A percentile compares a stretch with the other conserved stretches of the same genome.
Conservation (phyloP, 1,140 invertebrate genomes). For the Brachionus calyciflorus region DNA sequence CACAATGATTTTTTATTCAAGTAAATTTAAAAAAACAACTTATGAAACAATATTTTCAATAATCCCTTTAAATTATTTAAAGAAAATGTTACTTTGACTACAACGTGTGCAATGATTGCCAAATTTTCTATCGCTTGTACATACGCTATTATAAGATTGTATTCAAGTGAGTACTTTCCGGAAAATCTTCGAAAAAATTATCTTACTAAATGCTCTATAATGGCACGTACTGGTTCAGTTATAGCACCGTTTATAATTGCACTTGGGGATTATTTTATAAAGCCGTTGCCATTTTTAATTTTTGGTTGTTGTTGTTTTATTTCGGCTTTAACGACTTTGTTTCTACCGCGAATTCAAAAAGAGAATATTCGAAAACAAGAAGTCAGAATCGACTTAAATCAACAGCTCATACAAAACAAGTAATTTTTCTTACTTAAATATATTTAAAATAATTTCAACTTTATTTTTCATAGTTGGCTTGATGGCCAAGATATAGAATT, state of each 20-base stretch:
- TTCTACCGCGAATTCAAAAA: constrained; percentile 17
- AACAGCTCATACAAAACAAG: constrained; percentile 31
- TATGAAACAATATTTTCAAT: no score
- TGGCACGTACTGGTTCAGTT: constrained; percentile 62
- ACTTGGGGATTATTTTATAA: background rate
- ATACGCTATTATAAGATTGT: constrained; percentile 57
- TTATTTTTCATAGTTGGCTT: background rate
- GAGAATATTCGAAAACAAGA: background rate
- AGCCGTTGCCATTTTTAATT: constrained; percentile 20
- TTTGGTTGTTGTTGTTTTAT: constrained; percentile 26
- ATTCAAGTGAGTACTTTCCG: constrained; percentile 62
- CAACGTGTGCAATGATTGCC: constrained; percentile 49
- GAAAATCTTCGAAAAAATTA: constrained; percentile 62
- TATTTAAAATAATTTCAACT: background rate
- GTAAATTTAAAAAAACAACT: constrained; percentile 26
- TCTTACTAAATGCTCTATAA: constrained; percentile 62
- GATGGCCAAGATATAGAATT: constrained; percentile 30
- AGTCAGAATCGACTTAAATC: background rate
- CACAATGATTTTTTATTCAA: constrained; percentile 28
- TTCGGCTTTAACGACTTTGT: background rate
- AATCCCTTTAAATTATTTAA: background rate
- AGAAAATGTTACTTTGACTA: constrained; percentile 5
- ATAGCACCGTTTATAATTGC: constrained; percentile 58
- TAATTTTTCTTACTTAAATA: background rate
- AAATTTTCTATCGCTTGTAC: constrained; percentile 52